Conservation (phyloP, 2,797 vertebrate genomes). For the Sebastes iracundus region DNA sequence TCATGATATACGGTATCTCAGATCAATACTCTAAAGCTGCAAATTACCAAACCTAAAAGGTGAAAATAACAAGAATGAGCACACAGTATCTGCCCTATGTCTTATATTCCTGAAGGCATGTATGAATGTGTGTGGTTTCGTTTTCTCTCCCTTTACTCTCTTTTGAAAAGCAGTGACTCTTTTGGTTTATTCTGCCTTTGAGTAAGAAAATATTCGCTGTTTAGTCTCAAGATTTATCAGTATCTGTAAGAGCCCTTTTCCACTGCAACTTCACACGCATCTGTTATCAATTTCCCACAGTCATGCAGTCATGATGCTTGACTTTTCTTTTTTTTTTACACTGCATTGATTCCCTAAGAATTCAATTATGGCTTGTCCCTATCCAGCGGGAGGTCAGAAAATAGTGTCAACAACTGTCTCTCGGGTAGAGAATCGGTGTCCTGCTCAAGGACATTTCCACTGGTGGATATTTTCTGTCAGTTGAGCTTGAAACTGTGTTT, state of each 20-base stretch:
- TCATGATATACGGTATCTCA: background rate
- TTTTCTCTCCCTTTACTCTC: background rate
- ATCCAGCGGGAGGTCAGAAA: constrained; percentile 25
- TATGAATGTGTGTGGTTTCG: background rate
- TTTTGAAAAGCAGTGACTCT: background rate
- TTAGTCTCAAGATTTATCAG: background rate
- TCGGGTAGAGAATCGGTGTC: constrained; percentile 1
- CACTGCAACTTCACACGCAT: background rate
- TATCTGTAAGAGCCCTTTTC: background rate
- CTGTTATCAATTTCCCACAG: constrained; percentile 33
- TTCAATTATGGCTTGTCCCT: constrained; percentile 28
- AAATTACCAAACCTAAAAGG: background rate
- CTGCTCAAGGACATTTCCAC: constrained; percentile 35
- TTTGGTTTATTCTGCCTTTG: background rate
- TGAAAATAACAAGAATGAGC: background rate
- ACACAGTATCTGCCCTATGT: background rate
- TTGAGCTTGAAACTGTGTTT: constrained; percentile 9
- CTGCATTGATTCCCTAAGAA: constrained; percentile 33
- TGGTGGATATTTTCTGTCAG: constrained; percentile 13
- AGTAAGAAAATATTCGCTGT: background rate
- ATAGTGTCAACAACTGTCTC: constrained; percentile 32
- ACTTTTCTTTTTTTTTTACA: constrained; percentile 3
- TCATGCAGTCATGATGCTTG: background rate
- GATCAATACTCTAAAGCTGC: background rate
- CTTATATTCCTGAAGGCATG: background rate